Conservation (phyloP, 2,797 vertebrate genomes). For the Tokudaia muenninki region DNA sequence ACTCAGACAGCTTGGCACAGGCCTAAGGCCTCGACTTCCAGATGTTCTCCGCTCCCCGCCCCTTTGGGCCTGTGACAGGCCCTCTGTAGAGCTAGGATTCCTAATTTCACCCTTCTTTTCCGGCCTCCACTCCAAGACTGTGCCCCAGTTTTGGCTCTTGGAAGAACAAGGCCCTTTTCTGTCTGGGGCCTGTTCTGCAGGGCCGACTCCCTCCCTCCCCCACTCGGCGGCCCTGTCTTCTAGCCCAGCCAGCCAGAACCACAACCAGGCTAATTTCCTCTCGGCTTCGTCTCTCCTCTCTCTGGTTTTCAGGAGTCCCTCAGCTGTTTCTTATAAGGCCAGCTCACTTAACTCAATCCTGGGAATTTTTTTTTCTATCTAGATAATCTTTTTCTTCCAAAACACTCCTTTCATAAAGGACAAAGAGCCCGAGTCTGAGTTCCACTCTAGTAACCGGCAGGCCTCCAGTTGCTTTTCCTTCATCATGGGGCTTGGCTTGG, state of each 20-base stretch:
- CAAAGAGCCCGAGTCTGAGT: background rate
- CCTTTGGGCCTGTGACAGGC: constrained; percentile 28
- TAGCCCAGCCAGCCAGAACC: background rate
- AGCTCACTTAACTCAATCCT: constrained; percentile 27
- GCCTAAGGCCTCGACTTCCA: constrained; percentile 43
- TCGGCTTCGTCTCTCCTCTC: background rate
- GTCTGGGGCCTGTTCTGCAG: background rate
- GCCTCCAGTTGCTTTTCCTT: background rate
- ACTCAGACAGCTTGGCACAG: constrained; percentile 23
- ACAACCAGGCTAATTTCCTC: background rate
- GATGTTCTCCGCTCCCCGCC: constrained; percentile 42
- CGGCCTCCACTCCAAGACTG: background rate
- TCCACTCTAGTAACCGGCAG: background rate
- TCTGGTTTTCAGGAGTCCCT: constrained; percentile 3
- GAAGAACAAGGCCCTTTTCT: constrained; percentile 57
- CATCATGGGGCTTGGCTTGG: background rate
- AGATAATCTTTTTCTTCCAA: background rate
- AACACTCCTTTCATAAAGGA: constrained; percentile 36
- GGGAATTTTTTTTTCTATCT: constrained; percentile 19
- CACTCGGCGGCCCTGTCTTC: background rate
- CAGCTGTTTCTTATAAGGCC: constrained; percentile 28
- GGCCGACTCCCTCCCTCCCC: background rate
- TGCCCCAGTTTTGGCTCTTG: constrained; percentile 21
- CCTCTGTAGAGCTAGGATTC: constrained; percentile 15
- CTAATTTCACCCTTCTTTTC: constrained; percentile 38